Evolutionary conservation across 2,113 vertebrate genomes (phyloP).

Genomic region (Dicerorhinus sumatrensis): DNA sequence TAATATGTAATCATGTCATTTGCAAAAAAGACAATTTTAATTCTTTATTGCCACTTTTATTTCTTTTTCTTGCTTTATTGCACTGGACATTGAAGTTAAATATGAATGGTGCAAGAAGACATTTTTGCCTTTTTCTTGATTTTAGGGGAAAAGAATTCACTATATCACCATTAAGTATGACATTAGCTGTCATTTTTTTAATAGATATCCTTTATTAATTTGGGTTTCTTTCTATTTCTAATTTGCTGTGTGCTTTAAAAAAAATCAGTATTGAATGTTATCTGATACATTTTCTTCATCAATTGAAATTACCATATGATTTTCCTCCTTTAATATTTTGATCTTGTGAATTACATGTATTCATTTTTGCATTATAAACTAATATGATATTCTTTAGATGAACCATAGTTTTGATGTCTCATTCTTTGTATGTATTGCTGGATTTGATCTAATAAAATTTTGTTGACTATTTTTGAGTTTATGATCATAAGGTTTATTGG

Average conservation of each 20-base stretch:
- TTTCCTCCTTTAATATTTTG: too few relatives aligned
- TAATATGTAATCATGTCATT: neutral
- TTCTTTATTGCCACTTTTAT: neutral
- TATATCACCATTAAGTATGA: neutral
- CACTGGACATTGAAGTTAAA: neutral
- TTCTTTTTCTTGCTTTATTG: neutral
- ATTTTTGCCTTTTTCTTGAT: neutral
- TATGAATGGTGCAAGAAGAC: neutral
- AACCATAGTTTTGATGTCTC: too few relatives aligned
- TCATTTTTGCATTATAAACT: too few relatives aligned
- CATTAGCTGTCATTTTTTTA: neutral
- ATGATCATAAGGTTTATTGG: too few relatives aligned
- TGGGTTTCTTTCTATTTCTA: neutral
- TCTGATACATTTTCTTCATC: too few relatives aligned
- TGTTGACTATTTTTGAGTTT: too few relatives aligned
- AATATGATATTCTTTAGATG: too few relatives aligned
- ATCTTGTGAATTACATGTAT: too few relatives aligned
- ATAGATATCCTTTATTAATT: neutral
- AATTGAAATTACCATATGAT: too few relatives aligned
- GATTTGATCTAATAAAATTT: too few relatives aligned
- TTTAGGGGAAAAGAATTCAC: neutral
- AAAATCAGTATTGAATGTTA: too few relatives aligned
- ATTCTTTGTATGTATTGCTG: too few relatives aligned
- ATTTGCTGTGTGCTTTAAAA: neutral
- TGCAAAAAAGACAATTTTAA: neutral